Conservation (phyloP, 2,113 vertebrate species). For the Neopipo cinnamomea region DNA sequence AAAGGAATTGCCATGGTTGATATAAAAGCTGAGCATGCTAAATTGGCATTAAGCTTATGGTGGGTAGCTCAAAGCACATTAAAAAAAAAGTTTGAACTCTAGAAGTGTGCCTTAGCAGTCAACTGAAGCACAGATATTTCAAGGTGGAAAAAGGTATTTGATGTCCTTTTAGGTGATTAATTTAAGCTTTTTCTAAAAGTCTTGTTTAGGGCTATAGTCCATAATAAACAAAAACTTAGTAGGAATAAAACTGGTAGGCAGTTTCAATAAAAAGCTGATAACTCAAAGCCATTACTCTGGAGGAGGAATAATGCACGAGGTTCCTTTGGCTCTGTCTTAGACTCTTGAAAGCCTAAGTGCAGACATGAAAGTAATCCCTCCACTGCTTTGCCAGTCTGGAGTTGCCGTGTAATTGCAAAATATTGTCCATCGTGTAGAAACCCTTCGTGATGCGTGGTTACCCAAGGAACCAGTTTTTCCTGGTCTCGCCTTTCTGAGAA, state of each 20-base stretch:
- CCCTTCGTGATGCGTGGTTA: not conserved
- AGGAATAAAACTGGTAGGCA: not conserved
- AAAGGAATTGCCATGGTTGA: not conserved
- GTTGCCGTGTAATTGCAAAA: not conserved
- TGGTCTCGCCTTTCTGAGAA: not conserved
- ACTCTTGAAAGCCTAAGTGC: not conserved
- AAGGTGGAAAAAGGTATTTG: not conserved
- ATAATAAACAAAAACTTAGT: not conserved
- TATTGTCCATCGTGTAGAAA: not conserved
- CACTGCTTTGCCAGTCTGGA: not conserved
- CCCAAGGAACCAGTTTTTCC: not conserved
- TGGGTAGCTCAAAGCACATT: not conserved
- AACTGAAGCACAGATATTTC: not conserved
- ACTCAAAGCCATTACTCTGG: not conserved
- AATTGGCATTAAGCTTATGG: slow-evolving; percentile 12
- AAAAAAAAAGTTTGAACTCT: not conserved
- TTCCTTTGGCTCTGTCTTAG: not conserved
- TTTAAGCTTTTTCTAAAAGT: not conserved
- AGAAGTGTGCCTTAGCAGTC: not conserved
- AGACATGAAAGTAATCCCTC: not conserved
- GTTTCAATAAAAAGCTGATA: not conserved
- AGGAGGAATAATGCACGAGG: not conserved
- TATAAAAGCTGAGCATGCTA: not conserved
- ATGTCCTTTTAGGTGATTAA: not conserved
- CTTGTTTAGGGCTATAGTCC: not conserved